Percentiles rank a stretch among this genome's conserved stretches.
Conservation (phyloP, 2,888 invertebrate genomes). For the Eupsilia transversa region DNA sequence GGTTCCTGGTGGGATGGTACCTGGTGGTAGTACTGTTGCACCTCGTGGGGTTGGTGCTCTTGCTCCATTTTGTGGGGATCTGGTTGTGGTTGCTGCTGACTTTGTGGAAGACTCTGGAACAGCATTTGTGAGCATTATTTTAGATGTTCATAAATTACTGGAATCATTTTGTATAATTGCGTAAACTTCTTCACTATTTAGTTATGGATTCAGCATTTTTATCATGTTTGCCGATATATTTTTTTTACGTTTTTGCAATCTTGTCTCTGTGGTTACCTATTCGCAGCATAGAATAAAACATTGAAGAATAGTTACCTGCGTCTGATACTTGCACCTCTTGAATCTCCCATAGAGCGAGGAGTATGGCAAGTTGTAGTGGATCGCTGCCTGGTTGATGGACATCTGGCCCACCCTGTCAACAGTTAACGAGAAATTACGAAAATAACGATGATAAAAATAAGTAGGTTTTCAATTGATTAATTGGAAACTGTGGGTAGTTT, state of each 20-base stretch:
- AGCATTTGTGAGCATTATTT: constrained; percentile 1
- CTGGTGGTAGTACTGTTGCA: constrained; percentile 78
- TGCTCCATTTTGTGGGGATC: constrained; percentile 69
- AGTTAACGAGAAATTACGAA: constrained; percentile 21
- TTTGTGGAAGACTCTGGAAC: constrained; percentile 45
- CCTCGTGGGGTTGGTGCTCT: constrained; percentile 66
- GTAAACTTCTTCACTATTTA: background rate
- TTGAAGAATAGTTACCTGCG: constrained; percentile 80
- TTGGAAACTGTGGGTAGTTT: background rate
- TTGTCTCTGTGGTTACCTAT: no score
- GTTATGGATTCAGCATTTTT: background rate
- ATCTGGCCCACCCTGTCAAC: constrained; percentile 94
- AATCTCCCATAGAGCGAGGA: constrained; percentile 97
- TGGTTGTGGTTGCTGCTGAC: constrained; percentile 68
- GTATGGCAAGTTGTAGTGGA: constrained; percentile 97
- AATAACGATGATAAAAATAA: background rate
- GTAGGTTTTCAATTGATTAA: no score
- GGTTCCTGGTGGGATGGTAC: constrained; percentile 47
- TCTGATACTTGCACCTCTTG: constrained; percentile 95
- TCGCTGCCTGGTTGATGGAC: constrained; percentile 98
- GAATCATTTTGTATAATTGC: background rate
- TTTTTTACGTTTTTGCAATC: background rate
- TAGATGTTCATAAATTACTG: background rate
- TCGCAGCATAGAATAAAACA: background rate
- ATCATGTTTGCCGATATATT: background rate